Percentiles rank a stretch among this genome's conserved stretches.
These are phyloP conservation scores for Sesamia inferens DNA, from an alignment of 2,888 invertebrate species.

Conservation along the genomic window DNA sequence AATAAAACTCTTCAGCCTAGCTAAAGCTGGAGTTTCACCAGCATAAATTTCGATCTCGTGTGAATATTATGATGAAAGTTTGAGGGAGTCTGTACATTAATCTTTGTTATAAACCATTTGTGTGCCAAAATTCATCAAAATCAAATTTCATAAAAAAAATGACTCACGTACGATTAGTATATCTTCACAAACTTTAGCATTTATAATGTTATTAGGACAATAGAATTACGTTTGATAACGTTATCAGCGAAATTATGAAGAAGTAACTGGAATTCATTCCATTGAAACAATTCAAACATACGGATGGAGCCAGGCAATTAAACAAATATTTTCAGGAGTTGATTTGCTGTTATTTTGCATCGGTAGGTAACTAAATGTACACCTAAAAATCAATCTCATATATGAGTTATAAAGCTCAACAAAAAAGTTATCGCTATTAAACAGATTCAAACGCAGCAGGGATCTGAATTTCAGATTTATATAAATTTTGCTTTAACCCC, in stretches of 20 bases:
- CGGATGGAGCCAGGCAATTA: not conserved
- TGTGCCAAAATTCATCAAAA: too few relatives aligned
- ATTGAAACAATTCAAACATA: not conserved
- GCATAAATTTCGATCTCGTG: too few relatives aligned
- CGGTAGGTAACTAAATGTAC: not conserved
- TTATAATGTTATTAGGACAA: too few relatives aligned
- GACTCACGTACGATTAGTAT: too few relatives aligned
- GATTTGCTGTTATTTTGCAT: not conserved
- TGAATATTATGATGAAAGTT: too few relatives aligned
- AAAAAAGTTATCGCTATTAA: slow-evolving; percentile 2
- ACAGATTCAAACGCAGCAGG: slow-evolving; percentile 1
- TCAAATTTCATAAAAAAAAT: too few relatives aligned
- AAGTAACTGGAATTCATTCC: not conserved
- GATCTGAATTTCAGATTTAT: slow-evolving; percentile 20
- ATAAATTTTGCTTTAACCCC: slow-evolving; percentile 10
- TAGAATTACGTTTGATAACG: too few relatives aligned
- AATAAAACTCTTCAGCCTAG: too few relatives aligned
- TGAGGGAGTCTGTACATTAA: too few relatives aligned
- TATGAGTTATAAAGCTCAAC: not conserved
- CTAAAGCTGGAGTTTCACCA: too few relatives aligned
- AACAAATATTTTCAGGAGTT: not conserved
- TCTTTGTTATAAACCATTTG: too few relatives aligned
- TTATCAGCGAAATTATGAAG: not conserved
- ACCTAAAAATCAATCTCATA: not conserved
- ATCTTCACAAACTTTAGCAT: too few relatives aligned